Evolutionary conservation across 2,888 invertebrate genomes (phyloP).

Genomic region (Neoitamus cyanurus): DNA sequence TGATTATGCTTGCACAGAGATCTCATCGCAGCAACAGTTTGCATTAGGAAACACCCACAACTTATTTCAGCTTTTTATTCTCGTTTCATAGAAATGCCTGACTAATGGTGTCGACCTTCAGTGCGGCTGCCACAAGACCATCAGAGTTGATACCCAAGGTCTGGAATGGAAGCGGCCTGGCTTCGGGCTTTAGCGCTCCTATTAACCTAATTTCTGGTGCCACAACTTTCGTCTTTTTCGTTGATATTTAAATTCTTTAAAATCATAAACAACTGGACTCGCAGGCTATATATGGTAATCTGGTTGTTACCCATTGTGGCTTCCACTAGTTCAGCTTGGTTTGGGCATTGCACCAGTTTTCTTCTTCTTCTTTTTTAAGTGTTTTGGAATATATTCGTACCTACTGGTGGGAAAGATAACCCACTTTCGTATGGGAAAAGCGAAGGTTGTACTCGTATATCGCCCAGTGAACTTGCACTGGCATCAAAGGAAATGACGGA

Average conservation of each 20-base stretch:
- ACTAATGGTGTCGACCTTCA: neutral
- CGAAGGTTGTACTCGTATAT: neutral
- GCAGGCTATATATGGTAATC: neutral
- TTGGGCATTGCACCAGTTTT: too few relatives aligned
- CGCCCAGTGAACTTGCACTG: neutral
- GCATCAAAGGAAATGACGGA: neutral
- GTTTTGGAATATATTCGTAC: neutral
- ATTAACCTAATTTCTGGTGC: neutral
- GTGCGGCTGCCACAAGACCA: too few relatives aligned
- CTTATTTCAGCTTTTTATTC: neutral
- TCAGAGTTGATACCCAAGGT: too few relatives aligned
- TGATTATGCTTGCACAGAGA: too few relatives aligned
- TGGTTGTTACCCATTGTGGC: neutral
- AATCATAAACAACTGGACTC: too few relatives aligned
- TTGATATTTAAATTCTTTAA: neutral
- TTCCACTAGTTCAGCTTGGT: neutral
- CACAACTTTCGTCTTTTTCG: neutral
- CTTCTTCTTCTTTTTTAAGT: neutral
- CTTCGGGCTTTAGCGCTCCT: neutral
- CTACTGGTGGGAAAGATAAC: neutral
- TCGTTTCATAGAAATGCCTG: neutral
- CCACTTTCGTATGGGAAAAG: neutral
- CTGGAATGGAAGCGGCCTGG: too few relatives aligned
- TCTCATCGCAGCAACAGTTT: too few relatives aligned
- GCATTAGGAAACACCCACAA: neutral